Percentiles rank a stretch among this genome's conserved stretches.
Conservation (phyloP, 2,797 vertebrate species). For the Hoplostethus atlanticus region DNA sequence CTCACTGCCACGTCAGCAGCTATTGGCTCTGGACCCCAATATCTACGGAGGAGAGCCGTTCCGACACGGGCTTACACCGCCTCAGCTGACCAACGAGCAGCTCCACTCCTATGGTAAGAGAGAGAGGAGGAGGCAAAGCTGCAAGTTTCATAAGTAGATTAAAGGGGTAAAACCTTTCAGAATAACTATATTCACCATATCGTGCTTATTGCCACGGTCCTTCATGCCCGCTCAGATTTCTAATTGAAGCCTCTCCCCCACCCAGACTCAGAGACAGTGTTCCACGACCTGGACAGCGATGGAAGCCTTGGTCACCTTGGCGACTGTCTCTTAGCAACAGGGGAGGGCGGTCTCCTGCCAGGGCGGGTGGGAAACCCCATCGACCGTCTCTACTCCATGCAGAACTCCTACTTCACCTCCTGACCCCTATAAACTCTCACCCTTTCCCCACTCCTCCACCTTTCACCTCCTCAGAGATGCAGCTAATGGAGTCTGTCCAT, state of each 20-base stretch:
- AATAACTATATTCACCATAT: background rate
- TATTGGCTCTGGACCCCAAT: conserved; percentile 89
- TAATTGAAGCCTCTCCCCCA: conserved; percentile 13
- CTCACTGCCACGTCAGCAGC: conserved; percentile 88
- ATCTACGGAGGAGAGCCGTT: conserved; percentile 89
- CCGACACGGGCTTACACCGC: conserved; percentile 91
- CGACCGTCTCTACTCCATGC: conserved; percentile 95
- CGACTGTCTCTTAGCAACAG: conserved; percentile 89
- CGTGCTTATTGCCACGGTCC: background rate
- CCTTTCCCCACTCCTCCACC: conserved; percentile 65
- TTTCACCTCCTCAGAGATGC: conserved; percentile 76
- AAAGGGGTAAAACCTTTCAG: background rate
- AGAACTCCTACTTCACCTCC: conserved; percentile 96
- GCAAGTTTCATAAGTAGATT: background rate
- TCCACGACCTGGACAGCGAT: conserved; percentile 92
- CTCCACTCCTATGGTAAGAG: conserved; percentile 91
- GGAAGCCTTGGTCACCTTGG: conserved; percentile 90
- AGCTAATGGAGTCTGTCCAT: conserved; percentile 78
- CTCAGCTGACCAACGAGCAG: conserved; percentile 89
- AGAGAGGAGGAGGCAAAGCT: background rate
- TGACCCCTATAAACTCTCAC: conserved; percentile 86
- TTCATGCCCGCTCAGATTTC: conserved; percentile 7
- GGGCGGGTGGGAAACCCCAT: conserved; percentile 92
- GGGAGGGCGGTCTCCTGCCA: conserved; percentile 86
- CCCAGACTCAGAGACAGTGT: conserved; percentile 90